Conservation (phyloP, 1,140 invertebrate genomes). For the Scylla paramamosain region DNA sequence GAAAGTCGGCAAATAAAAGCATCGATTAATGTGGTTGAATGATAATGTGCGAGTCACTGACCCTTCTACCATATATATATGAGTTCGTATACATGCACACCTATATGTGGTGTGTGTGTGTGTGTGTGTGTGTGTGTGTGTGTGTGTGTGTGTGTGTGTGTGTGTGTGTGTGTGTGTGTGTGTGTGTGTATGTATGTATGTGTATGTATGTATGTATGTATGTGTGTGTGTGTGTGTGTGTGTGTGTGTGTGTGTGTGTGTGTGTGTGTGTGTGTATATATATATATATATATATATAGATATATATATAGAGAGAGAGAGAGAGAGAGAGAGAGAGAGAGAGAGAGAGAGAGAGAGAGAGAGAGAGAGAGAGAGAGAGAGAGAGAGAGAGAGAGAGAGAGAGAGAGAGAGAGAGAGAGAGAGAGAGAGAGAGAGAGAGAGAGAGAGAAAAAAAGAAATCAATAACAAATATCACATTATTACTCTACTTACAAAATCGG, state of each 20-base stretch:
- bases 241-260: no score
- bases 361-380: background rate
- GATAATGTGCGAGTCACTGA: background rate
- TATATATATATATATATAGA: slow-evolving; percentile 24
- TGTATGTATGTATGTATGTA: no score
- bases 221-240: background rate
- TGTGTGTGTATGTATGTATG: background rate
- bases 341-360: background rate
- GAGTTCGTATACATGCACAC: no score
- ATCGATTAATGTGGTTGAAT: slow-evolving; percentile 6
- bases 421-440: slow-evolving; percentile 47
- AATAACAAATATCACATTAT: no score
- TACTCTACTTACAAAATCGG: no score
- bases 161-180: no score
- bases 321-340: background rate
- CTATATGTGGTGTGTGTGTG: no score
- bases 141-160: background rate
- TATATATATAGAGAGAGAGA: background rate
- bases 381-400: slow-evolving; percentile 18
- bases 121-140: no score
- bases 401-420: slow-evolving; percentile 47
- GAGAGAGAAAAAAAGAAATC: background rate
- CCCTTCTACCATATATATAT: background rate
- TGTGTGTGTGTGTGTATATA: background rate
- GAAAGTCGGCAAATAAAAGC: background rate